Evolutionary conservation across 2,888 invertebrate genomes (phyloP), one percentile per base, ranked within the genome.

Genomic region (Psylliodes chrysocephalus): DNA sequence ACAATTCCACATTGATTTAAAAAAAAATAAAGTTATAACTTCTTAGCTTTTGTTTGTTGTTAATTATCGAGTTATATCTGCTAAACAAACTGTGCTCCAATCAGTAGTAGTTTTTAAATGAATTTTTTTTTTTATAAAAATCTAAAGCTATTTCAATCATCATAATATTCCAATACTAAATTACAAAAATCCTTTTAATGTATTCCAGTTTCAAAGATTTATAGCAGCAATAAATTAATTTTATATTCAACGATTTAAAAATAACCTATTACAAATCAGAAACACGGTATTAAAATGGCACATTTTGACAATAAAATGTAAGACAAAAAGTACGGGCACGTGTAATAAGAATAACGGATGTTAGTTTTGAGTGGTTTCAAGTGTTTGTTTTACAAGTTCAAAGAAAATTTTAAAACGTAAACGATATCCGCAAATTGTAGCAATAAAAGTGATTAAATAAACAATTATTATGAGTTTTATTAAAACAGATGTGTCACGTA

Each of bases 391-490:
- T 35, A 35, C 14, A 35, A 35, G 12, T 35, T 35, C 35, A 35
- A 35, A 35, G 35, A 35, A 12, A 35, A 35, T 35, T 14, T 14
- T 3, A 4, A 35, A 35, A 42, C 18, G 12, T 38, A 14, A 42
- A 42, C 42, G 42, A 18, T 42, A 17, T 42, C 42, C 42, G 18
- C 18, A 42, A 42, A 42, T 17, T 42, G 42, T 10, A 18, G 18
- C 18, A 42, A 18, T 42, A 42, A 42, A 18, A 15, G 6, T 18
- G 12, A 7, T 4, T 42, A 42, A 42, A 42, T 18, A 42, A 42
- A 42, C 42, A 42, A 42, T 42, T 35, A 14, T 35, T 35, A 35
- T 6, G 30, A 10, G 12, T 35, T 35, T n/a, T 35, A 35, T 35
- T 35, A 35, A 35, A 35, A n/a, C 35, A 14, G 12, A 35, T 14